Evolutionary conservation across 2,888 invertebrate species (phyloP).

Genomic region (Thyatira batis): DNA sequence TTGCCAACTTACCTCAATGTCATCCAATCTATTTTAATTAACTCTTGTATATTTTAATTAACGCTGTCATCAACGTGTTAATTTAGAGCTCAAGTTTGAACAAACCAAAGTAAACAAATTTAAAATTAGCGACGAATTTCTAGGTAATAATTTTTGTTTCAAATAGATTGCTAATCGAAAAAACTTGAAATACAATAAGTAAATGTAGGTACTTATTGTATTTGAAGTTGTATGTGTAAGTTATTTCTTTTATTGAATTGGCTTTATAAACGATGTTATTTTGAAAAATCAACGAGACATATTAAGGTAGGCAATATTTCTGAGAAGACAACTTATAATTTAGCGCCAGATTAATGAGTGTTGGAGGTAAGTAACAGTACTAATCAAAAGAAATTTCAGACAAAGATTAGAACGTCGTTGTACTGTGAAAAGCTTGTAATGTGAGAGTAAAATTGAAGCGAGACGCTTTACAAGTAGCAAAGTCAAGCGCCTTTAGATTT

Average conservation of each 20-base stretch:
- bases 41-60: background rate
- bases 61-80: slow-evolving; percentile 4
- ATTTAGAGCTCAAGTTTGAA: slow-evolving; percentile 3
- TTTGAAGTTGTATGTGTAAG: too few species aligned
- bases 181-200: too few species aligned
- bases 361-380: background rate
- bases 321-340: too few species aligned
- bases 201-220: too few species aligned
- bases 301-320: background rate
- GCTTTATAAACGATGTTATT: too few species aligned
- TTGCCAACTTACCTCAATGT: background rate
- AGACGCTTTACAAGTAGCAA: background rate
- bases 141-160: background rate
- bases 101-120: background rate
- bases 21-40: background rate
- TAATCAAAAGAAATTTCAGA: background rate
- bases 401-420: background rate
- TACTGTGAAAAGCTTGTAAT: background rate
- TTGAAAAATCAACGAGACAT: too few species aligned
- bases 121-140: background rate
- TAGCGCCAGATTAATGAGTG: background rate
- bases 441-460: background rate
- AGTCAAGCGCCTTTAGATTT: background rate
- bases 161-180: background rate
- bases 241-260: too few species aligned